Evolutionary conservation across 64 coral and sea anemone species (phyloP), one percentile per base, ranked within the genome.

Genomic region (Pachyseris speciosa): DNA sequence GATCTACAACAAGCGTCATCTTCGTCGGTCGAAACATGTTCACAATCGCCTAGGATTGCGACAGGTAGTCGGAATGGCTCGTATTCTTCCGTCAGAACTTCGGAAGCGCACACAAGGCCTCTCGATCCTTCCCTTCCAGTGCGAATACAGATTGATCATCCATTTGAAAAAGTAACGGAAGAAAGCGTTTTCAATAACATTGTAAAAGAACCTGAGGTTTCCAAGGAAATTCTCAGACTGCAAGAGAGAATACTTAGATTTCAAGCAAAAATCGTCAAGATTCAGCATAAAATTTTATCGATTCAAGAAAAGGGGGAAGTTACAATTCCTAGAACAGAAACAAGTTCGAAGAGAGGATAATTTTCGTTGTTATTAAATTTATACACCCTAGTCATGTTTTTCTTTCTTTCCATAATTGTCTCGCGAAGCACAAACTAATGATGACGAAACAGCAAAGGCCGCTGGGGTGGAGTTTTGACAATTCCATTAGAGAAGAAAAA

Each of bases 241-340:
- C 97, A 99, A 86, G 93, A 95, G 37, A 95, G 94, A 70, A 99
- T 99, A 30, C 89, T 99, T 20, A 89, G 94, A 83, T 99, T 99
- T 76, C 97, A 99, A 65, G 97, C 97, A 9, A 99, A 99, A 76
- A 90, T 99, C 19, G 97, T 99, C 8, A 95, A 93, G 76, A 99
- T 95, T 7, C 97, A 99, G 65, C 97, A 99, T 37, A 92, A 92
- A 26, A 93, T 99, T 66, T 71, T 99, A 65, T 88, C 95, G 5
- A 92, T 99, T 48, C 94, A 99, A 64, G 85, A 95, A 81, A 93
- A 61, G 2, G 86, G 91, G 0, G 91, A 96, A 43, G 58, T 58
- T 31, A 63, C 77, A 19, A 29, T 81, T 53, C 51, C 77, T 40
- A 81, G 77, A 34, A 60, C 53, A 63, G 53, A 63, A 25, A 59